A percentile compares a stretch with the other conserved stretches of the same genome.
Evolutionary conservation across 2,888 invertebrate genomes (phyloP).

Genomic region (Ophonus ardosiacus): DNA sequence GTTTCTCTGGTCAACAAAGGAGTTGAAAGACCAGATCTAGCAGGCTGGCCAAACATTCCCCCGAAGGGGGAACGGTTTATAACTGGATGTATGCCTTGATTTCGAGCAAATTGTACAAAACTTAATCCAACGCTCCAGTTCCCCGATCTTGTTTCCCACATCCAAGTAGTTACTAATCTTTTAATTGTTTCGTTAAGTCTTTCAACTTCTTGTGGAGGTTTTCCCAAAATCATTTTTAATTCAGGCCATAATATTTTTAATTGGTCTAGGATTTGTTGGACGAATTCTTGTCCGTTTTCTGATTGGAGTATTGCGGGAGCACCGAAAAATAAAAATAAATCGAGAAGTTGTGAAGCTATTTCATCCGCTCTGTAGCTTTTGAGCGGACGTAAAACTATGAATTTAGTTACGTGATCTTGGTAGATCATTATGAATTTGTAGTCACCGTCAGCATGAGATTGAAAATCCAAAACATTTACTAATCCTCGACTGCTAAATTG

Average conservation of each 20-base stretch:
- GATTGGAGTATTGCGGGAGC: slow-evolving; percentile 71
- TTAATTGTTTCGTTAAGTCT: background rate
- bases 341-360: slow-evolving; percentile 71
- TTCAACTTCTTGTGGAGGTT: slow-evolving; percentile 66
- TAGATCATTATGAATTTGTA: slow-evolving; percentile 72
- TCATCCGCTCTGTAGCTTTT: slow-evolving; percentile 71
- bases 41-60: background rate
- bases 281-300: slow-evolving; percentile 71
- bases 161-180: background rate
- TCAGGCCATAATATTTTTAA: slow-evolving; percentile 70
- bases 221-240: slow-evolving; percentile 72
- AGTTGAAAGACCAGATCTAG: background rate
- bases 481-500: background rate
- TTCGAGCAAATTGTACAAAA: background rate
- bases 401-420: slow-evolving; percentile 73
- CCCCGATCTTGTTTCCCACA: background rate
- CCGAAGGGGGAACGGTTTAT: background rate
- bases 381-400: slow-evolving; percentile 71
- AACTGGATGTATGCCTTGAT: background rate
- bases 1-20: background rate
- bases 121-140: background rate
- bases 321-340: slow-evolving; percentile 73
- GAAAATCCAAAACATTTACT: slow-evolving; percentile 68
- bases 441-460: slow-evolving; percentile 70
- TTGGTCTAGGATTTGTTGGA: slow-evolving; percentile 68